Base-by-base conservation (phyloP, 2,888 invertebrate species). In the Heliconius ismenius region DNA sequence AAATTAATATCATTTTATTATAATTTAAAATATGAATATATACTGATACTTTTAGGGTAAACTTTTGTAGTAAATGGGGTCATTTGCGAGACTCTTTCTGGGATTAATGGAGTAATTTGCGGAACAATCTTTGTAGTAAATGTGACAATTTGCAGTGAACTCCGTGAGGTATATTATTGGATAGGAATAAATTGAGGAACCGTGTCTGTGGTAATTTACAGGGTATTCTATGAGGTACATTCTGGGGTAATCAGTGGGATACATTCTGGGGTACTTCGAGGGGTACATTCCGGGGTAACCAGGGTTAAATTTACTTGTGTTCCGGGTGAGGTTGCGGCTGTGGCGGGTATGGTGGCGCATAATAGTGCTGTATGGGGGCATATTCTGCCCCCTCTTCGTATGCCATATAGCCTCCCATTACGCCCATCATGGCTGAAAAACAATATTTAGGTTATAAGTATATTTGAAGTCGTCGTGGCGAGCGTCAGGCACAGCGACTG, bases 381-480 rank as follows among this genome's bases (percentile, higher is more conserved):
- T 89, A 92, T 85, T 91, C 91, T 76, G 88, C 85, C 54, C 89
- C 86, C 78, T 92, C 92, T 76, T 92, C 91, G 88, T 92, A 91
- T 73, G 87, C 87, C 82, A 92, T 84, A 88, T 92, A 93, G 54
- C 90, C 86, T 32, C 91, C 86, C 91, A 93, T 90, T 91, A 93
- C 91, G 75, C 92, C 90, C 91, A 93, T 89, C 92, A 93, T 92
- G 0, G 83, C 93, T 92, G 89, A 2, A 76, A 78, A 69, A 69
- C 1, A 62, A 28, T 49, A 49, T 49, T 49, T 49, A 6, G 0
- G 18, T 49, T 18, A 49, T 21, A 49, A 49, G 49, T 49, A 49
- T 49, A 49, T 49, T 49, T 49, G 18, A 18, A 18, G 15, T 43
- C 43, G 18, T 18, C 4, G 15, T 6, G 6, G 6, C 6, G 15